Evolutionary conservation across 2,113 vertebrate genomes (phyloP), one percentile per base, ranked within the genome.

Genomic region (Chelonoidis abingdonii): DNA sequence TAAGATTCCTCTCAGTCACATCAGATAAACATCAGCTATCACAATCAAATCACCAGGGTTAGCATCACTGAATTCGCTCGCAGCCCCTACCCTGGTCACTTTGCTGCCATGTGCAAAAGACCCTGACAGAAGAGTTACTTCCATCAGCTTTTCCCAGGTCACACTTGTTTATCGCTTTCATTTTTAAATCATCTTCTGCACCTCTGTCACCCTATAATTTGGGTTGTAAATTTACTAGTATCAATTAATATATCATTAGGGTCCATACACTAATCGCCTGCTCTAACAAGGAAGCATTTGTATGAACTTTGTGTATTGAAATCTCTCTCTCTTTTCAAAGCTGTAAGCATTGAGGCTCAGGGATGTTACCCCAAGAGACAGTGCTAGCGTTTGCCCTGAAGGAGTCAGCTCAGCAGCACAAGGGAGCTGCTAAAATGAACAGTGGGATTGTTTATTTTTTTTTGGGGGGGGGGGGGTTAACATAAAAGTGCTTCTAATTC

Each of bases 211-310:
- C 78, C 80, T 41, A 52, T 49, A 76, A 62, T 54, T 88, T 2
- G 62, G n/a, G 25, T 6, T 95, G 93, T 80, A 88, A 94, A 96
- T 96, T 90, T 93, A 82, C 81, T 0, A 5, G 90, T 53, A 82
- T 96, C 96, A 95, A 95, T 97, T 96, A 95, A 95, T 97, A 96
- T 93, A 89, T 95, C 95, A 96, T 95, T 92, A 92, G 94, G 92
- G 62, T 94, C 94, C 3, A 12, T 88, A 9, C 81, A 83, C 90
- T 93, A 93, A 49, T 80, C 0, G 0, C 80, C 95, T 3, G 0
- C 92, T 96, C 80, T 0, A 0, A 81, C 76, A 50, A 84, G 88
- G 83, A 78, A 14, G 72, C 90, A 90, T 94, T 89, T 93, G 94
- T 83, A 91, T 92, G 86, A 95, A 90, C 94, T 92, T 72, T 0